Evolutionary conservation across 2,888 invertebrate genomes (phyloP), one percentile per base, ranked within the genome.

Genomic region (Papilio protenor): DNA sequence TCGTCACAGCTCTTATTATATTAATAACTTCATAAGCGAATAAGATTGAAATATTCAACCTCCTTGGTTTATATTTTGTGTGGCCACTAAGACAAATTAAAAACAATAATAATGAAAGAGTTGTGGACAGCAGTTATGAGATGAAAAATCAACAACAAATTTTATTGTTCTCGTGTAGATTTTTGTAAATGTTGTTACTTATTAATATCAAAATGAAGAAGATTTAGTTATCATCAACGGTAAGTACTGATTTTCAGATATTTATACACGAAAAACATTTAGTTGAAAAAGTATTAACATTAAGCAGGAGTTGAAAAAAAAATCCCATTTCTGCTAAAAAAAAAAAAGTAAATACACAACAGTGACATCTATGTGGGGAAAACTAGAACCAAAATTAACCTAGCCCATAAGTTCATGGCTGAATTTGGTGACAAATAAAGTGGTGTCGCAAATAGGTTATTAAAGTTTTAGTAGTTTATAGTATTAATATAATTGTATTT

Each of bases 301-400:
- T 16, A 40, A 40, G 40, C 8, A 14, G 16, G 16, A 49, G 14
- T 49, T 47, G 4, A 49, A 49, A 14, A 49, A 14, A 0, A 4
- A 49, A 16, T 14, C 1, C 49, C 12, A 12, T 49, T 49, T 47
- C 12, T 12, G 16, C 12, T 52, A n/a, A 52, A 52, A 52, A 16
- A 12, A 49, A n/a, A 52, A 6, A 21, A 6, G n/a, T 21, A 10
- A 10, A 66, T 40, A n/a, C n/a, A 40, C 1, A 66, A 66, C 66
- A 40, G 40, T 40, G 66, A 40, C 66, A 66, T 66, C 66, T 66
- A 66, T 14, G 33, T 5, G n/a, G 40, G 66, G 11, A 40, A 66
- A 11, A 66, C 18, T 33, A 18, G 16, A 27, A 61, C 61, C 10
- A 64, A 40, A 4, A 40, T 40, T 64, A 40, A 40, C 18, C 33